Conservation (phyloP, 2,888 invertebrate genomes). For the Hermaeophaga mercurialis region DNA sequence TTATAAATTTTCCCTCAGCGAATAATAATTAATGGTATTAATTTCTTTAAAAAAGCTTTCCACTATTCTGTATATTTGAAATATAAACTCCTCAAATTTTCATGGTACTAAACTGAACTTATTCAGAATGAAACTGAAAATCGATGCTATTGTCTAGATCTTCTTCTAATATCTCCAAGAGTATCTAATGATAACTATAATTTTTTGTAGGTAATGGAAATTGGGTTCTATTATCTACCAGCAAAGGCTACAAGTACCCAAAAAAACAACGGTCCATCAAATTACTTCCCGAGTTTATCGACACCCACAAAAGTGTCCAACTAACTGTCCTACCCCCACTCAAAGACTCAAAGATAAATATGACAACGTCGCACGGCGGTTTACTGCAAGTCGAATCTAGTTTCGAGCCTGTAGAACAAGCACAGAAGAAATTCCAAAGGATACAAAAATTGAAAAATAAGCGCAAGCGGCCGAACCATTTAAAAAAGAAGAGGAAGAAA, state of each 20-base stretch:
- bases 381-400: constrained; percentile 75
- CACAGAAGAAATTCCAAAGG: constrained; percentile 57
- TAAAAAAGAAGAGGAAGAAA: constrained; percentile 33
- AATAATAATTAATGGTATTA: no score
- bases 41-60: no score
- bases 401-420: constrained; percentile 72
- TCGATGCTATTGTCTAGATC: no score
- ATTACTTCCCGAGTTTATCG: constrained; percentile 42
- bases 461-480: constrained; percentile 20
- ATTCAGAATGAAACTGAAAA: no score
- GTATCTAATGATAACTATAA: no score
- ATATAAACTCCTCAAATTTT: no score
- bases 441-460: constrained; percentile 44
- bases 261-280: constrained; percentile 52
- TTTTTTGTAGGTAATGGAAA: constrained; percentile 65
- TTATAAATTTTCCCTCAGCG: no score
- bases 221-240: constrained; percentile 78
- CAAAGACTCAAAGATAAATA: constrained; percentile 65
- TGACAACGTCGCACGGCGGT: constrained; percentile 75
- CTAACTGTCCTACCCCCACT: constrained; percentile 75
- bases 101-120: no score
- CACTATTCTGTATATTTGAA: no score
- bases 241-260: constrained; percentile 72
- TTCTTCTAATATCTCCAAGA: no score
- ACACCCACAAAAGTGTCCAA: constrained; percentile 52